Conservation (phyloP, 2,888 invertebrate genomes). For the Galerucella calmariensis region DNA sequence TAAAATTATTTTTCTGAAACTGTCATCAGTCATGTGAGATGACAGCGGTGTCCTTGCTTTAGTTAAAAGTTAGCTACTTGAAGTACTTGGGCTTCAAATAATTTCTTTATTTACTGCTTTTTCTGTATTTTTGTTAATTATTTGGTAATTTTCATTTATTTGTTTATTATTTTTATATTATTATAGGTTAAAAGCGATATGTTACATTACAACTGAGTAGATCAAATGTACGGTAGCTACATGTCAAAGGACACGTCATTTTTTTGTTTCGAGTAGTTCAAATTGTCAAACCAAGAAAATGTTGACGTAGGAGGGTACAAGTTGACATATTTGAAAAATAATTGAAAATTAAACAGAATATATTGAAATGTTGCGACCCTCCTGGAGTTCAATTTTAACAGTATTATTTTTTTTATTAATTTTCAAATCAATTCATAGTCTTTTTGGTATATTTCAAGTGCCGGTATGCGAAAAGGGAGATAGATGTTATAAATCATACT, state of each 20-base stretch:
- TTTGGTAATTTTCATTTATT: too few species aligned
- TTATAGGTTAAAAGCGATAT: not conserved
- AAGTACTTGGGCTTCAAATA: too few species aligned
- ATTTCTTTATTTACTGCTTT: too few species aligned
- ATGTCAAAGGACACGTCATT: not conserved
- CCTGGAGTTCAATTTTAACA: constrained; percentile 73
- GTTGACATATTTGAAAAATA: constrained; percentile 25
- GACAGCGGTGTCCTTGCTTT: too few species aligned
- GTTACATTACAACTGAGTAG: not conserved
- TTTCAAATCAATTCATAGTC: constrained; percentile 79
- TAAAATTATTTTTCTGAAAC: too few species aligned
- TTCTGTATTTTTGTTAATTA: too few species aligned
- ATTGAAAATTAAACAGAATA: not conserved
- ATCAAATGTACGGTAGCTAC: not conserved
- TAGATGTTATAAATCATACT: constrained; percentile 76
- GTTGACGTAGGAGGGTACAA: constrained; percentile 2
- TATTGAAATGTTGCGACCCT: constrained; percentile 61
- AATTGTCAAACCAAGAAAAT: not conserved
- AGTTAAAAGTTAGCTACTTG: too few species aligned
- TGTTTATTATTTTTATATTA: too few species aligned
- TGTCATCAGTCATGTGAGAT: too few species aligned
- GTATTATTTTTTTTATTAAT: constrained; percentile 77
- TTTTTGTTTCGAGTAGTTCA: constrained; percentile 6
- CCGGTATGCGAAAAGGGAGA: constrained; percentile 75
- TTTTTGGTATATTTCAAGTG: constrained; percentile 78